phyloP scores from a whole-genome alignment of 2,113 vertebrate species.

The Phrynosoma platyrhinos region DNA sequence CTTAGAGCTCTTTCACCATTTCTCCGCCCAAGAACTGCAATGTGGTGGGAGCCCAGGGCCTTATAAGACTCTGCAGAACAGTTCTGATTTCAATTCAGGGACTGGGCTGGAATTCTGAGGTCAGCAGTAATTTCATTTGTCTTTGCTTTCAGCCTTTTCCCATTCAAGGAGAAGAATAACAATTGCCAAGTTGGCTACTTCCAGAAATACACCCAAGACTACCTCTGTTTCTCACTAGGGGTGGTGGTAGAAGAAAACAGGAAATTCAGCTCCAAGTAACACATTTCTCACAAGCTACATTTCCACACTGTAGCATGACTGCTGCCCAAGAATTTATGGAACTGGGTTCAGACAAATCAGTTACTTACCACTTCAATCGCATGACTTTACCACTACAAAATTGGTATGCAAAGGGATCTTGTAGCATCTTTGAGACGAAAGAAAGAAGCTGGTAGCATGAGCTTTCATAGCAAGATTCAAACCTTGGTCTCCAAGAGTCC shows the following conservation, averaged over 20 bases:
- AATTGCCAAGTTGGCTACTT: conserved; percentile 49
- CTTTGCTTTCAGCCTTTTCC: conserved; percentile 47
- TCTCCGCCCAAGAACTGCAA: background rate
- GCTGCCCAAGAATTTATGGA: background rate
- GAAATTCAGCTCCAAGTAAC: conserved; percentile 17
- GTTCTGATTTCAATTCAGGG: conserved; percentile 44
- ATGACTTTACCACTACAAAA: background rate
- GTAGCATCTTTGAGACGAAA: too few relatives aligned
- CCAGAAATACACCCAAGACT: conserved; percentile 42
- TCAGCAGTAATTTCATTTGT: conserved; percentile 53
- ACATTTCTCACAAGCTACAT: background rate
- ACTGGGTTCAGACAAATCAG: background rate
- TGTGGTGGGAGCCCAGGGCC: background rate
- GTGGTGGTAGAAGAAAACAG: background rate
- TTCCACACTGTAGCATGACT: background rate
- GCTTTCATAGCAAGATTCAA: too few relatives aligned
- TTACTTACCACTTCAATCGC: background rate
- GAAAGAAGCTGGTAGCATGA: too few relatives aligned
- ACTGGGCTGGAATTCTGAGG: conserved; percentile 44
- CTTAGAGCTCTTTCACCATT: background rate
- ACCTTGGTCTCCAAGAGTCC: too few relatives aligned
- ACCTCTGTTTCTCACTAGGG: conserved; percentile 2
- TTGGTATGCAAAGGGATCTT: background rate
- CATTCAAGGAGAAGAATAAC: conserved; percentile 58
- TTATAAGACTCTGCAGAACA: conserved; percentile 41